These are phyloP conservation scores for Yoshiicerus persimilis DNA, from an alignment of 1,140 invertebrate species.

Conservation along the genomic window DNA sequence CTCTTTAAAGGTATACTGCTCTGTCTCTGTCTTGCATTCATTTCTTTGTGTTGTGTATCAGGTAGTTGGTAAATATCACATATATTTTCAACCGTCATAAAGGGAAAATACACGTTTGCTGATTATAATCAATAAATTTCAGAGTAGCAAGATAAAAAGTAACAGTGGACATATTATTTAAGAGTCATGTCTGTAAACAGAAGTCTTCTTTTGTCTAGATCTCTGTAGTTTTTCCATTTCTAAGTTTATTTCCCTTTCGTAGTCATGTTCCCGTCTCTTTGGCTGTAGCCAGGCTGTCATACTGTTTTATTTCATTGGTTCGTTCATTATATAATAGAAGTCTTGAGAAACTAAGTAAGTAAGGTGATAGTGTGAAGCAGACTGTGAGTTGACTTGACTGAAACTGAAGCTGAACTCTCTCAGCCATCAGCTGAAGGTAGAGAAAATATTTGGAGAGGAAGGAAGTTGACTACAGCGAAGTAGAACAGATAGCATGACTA, in stretches of 20 bases:
- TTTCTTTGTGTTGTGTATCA: too few species aligned
- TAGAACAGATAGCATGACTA: too few species aligned
- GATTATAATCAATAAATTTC: too few species aligned
- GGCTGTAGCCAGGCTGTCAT: not conserved
- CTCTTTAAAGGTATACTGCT: not conserved
- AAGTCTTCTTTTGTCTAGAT: not conserved
- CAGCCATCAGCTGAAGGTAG: not conserved
- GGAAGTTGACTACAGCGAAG: not conserved
- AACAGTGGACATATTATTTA: too few species aligned
- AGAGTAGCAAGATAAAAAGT: too few species aligned
- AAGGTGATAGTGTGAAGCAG: not conserved
- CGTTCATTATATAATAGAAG: not conserved
- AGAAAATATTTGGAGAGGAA: not conserved
- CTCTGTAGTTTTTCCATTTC: not conserved
- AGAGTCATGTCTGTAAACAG: not conserved
- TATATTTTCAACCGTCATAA: too few species aligned
- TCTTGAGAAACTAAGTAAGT: not conserved
- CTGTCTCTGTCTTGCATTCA: too few species aligned
- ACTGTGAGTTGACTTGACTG: too few species aligned
- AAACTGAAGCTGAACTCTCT: not conserved
- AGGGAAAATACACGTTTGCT: too few species aligned
- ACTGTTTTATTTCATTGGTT: not conserved
- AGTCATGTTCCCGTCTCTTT: not conserved
- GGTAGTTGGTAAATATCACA: too few species aligned
- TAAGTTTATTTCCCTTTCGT: not conserved